Evolutionary conservation across 2,797 vertebrate species (phyloP).

Genomic region (Gastrophryne carolinensis): DNA sequence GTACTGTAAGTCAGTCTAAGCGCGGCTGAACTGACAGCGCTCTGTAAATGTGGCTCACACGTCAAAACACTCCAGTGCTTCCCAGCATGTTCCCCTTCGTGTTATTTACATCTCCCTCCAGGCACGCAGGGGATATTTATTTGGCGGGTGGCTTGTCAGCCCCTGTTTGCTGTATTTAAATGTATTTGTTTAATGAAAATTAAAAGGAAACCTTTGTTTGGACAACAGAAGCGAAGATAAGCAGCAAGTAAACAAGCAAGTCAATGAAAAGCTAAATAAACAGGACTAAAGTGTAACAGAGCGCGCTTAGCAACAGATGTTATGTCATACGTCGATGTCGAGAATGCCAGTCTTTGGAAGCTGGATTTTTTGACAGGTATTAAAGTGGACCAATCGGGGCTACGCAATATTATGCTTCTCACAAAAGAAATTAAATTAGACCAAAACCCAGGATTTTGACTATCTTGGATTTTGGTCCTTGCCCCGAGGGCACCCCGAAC

Average conservation of each 20-base stretch:
- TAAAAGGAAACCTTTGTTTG: not conserved
- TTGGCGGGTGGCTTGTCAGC: not conserved
- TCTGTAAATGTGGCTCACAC: not conserved
- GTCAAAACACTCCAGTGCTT: not conserved
- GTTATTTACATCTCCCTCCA: not conserved
- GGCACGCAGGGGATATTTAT: not conserved
- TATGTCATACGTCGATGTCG: too few relatives aligned
- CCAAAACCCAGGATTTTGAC: too few relatives aligned
- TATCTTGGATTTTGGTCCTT: too few relatives aligned
- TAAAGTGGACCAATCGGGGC: too few relatives aligned
- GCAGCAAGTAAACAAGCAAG: not conserved
- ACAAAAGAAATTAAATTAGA: too few relatives aligned
- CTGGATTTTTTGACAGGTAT: too few relatives aligned
- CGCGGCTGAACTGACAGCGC: conserved; percentile 4
- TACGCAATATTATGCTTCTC: too few relatives aligned
- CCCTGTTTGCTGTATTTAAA: not conserved
- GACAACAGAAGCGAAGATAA: not conserved
- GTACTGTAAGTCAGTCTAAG: conserved; percentile 14
- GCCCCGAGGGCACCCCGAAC: too few relatives aligned
- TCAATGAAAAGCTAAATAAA: too few relatives aligned
- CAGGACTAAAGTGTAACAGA: not conserved
- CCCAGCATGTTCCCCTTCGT: not conserved
- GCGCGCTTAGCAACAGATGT: not conserved
- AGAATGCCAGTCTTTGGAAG: too few relatives aligned
- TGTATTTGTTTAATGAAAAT: conserved; percentile 3